phyloP scores from a whole-genome alignment of 2,113 vertebrate species.

The Micromys minutus region DNA sequence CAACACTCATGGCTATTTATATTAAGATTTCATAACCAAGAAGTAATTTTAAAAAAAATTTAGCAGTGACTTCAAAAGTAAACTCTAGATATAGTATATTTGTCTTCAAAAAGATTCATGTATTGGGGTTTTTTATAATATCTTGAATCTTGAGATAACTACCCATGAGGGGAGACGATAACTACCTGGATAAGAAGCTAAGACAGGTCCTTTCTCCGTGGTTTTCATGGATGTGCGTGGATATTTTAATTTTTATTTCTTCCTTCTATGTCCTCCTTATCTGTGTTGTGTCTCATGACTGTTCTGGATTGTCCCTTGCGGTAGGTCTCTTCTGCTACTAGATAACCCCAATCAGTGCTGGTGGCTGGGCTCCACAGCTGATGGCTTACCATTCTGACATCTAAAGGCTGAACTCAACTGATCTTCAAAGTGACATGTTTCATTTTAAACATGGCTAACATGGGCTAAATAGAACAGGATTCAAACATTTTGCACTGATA shows the following conservation, averaged over 20 bases:
- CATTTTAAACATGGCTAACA: constrained; percentile 63
- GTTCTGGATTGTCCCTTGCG: constrained; percentile 99
- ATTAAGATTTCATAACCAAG: neutral
- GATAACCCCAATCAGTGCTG: constrained; percentile 93
- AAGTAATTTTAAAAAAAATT: neutral
- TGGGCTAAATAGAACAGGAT: constrained; percentile 76
- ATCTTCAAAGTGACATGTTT: constrained; percentile 80
- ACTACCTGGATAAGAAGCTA: neutral
- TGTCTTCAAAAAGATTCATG: neutral
- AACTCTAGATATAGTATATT: neutral
- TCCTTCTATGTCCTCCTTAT: constrained; percentile 99
- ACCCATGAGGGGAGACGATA: neutral
- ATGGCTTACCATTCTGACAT: constrained; percentile 89
- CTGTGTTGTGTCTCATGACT: constrained; percentile 99
- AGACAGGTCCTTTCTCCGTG: constrained; percentile 93
- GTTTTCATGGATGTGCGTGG: constrained; percentile 90
- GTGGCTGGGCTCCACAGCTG: constrained; percentile 90
- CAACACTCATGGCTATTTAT: constrained; percentile 3
- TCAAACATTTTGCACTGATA: constrained; percentile 76
- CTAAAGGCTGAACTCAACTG: constrained; percentile 96
- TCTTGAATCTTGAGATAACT: neutral
- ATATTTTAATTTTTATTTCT: constrained; percentile 99
- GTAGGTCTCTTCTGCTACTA: constrained; percentile 98
- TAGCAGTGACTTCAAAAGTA: neutral
- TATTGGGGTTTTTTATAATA: neutral